Conservation (phyloP, 2,888 invertebrate genomes). For the Julus scanicus region DNA sequence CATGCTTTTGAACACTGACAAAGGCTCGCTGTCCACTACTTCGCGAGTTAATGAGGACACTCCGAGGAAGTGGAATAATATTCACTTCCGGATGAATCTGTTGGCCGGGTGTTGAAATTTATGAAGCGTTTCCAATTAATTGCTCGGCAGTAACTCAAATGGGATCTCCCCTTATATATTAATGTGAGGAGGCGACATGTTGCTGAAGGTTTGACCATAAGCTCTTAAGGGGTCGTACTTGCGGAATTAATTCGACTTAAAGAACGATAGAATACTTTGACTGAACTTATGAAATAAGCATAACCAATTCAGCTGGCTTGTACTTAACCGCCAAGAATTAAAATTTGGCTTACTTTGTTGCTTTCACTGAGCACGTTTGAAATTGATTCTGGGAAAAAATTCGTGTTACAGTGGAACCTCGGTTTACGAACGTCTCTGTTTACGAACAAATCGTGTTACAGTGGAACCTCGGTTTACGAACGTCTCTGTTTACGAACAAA, state of each 20-base stretch:
- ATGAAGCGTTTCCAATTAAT: conserved; percentile 47
- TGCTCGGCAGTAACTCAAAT: conserved; percentile 47
- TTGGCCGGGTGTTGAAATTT: conserved; percentile 31
- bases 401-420: too few relatives aligned
- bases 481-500: too few relatives aligned
- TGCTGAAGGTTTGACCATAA: not conserved
- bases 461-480: too few relatives aligned
- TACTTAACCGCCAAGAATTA: too few relatives aligned
- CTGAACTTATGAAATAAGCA: not conserved
- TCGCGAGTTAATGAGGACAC: not conserved
- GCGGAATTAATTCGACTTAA: not conserved
- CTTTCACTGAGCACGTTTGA: too few relatives aligned
- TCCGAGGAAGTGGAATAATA: conserved; percentile 43
- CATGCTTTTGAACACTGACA: conserved; percentile 40
- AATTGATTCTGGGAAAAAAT: too few relatives aligned
- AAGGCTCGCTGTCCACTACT: conserved; percentile 14
- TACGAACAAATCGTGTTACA: too few relatives aligned
- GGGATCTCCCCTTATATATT: not conserved
- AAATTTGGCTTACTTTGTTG: too few relatives aligned
- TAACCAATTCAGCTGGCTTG: too few relatives aligned
- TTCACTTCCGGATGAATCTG: conserved; percentile 47
- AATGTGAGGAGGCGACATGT: not conserved
- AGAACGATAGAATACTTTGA: not conserved
- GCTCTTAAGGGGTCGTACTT: not conserved
- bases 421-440: too few relatives aligned